A percentile compares a stretch with the other conserved stretches of the same genome.
phyloP scores from a whole-genome alignment of 2,888 invertebrate species.

The Linnaemya tessellans region DNA sequence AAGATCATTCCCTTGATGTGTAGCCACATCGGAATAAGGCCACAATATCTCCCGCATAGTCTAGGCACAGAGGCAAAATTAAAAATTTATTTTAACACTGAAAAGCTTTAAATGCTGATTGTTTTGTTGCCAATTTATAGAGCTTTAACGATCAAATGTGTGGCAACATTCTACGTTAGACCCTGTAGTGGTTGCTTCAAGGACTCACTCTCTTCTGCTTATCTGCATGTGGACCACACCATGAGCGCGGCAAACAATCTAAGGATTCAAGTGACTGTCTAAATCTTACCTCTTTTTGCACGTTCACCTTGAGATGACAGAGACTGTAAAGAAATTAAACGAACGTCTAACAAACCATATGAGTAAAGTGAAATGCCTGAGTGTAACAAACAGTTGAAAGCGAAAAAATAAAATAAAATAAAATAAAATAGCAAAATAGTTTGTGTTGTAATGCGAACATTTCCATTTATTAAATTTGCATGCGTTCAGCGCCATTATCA shows the following conservation, averaged over 20 bases:
- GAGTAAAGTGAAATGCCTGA: constrained; percentile 14
- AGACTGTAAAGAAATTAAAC: constrained; percentile 14
- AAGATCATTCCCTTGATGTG: no score
- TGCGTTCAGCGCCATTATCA: constrained; percentile 56
- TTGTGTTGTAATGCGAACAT: constrained; percentile 49
- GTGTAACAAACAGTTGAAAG: constrained; percentile 10
- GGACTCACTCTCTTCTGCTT: background rate
- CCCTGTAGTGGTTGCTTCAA: background rate
- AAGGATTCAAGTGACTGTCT: constrained; percentile 33
- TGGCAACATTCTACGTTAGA: background rate
- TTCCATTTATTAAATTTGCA: constrained; percentile 73
- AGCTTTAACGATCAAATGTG: background rate
- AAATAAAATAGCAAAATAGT: background rate
- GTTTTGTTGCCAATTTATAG: no score
- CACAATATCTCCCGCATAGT: no score
- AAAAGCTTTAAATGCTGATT: no score
- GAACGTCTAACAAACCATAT: constrained; percentile 27
- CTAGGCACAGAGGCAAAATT: no score
- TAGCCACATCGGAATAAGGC: no score
- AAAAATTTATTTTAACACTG: no score
- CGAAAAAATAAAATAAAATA: no score
- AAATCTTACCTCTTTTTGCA: constrained; percentile 9
- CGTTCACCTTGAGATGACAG: constrained; percentile 56
- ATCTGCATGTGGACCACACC: background rate
- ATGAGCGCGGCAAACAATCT: constrained; percentile 1